Base-by-base conservation (phyloP, 2,113 vertebrate species). In the Oxyruncus cristatus region DNA sequence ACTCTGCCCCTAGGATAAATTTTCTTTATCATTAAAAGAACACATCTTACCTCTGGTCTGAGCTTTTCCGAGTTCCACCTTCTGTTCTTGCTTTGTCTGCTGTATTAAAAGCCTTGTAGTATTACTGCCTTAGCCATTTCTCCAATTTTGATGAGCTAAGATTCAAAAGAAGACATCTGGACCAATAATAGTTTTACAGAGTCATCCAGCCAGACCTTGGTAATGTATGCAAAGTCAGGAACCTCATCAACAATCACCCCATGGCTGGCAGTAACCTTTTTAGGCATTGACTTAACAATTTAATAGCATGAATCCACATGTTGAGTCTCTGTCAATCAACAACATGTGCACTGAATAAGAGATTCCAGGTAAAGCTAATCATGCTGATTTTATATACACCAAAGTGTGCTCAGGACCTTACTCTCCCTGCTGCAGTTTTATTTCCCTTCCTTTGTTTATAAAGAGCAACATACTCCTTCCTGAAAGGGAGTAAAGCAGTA, bases 211-310 rank as follows among this genome's bases (percentile, higher is more conserved):
- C n/a, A 96, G 90, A 77, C 85, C 33, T 75, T 42, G 33, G 33
- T 96, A 97, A 97, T 93, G 28, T 84, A 97, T 97, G 93, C 95
- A 94, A 96, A 96, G 88, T 96, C 92, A 95, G 96, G 92, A 96
- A 94, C 65, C 42, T 93, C 90, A 94, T 96, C 92, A 96, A 85
- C 68, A 95, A 53, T 95, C 93, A 86, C 76, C 72, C 72, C 82
- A 47, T 75, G 88, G 85, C 39, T 92, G 72, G 52, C 83, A 77
- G 41, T 91, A 95, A 94, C 95, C 95, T 93, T 91, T 96, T 93
- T 96, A 78, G 88, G 65, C 90, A 93, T 88, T 94, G 93, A 97
- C 92, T 93, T 94, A 84, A 52, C 79, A 97, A 93, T 96, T 95
- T 95, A 91, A 93, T 93, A 92, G 79, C 68, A 78, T 88, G 92